Base-by-base conservation (phyloP, 2,888 invertebrate species). In the Drosophila tanythrix region DNA sequence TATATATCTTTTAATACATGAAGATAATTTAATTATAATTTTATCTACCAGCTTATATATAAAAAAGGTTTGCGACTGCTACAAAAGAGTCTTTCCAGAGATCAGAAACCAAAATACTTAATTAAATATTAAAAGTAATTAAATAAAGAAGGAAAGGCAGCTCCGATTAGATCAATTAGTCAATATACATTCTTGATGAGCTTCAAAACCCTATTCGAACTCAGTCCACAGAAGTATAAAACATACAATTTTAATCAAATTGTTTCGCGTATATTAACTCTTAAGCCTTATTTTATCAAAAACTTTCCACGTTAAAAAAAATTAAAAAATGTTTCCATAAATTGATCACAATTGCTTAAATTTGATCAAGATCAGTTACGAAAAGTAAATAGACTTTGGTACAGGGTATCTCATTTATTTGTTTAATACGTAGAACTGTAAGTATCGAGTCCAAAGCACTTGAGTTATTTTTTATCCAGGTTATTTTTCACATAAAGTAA, bases 351-450 rank as follows among this genome's bases (percentile, higher is more conserved):
- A 46, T 46, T 15, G 1, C 21, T 3, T 25, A 25, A 21, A 15
- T 46, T 25, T 4, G 15, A 25, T 15, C 8, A 46, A 4, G 7
- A 25, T 46, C 7, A 46, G 21, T 46, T 13, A 3, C 46, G 3
- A 46, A 13, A 13, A 7, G 13, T 1, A 21, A 3, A 7, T 15
- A 3, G 0, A 15, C 3, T 13, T 13, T 46, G 3, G 21, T 3
- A 21, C 1, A 46, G 21, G 1, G 46, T 46, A 21, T 46, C 13
- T 46, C 3, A 13, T 46, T 21, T 3, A 3, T 7, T 21, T 13
- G 13, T 6, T 18, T 18, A 3, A 18, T 8, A n/a, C 10, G 8
- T 3, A 1, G 7, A 46, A 21, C 21, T 13, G 7, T 3, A 21
- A 21, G 21, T 13, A 46, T 13, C 2, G 21, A 11, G n/a, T 40